Evolutionary conservation across 2,113 vertebrate genomes (phyloP).

Genomic region (Motacilla alba): DNA sequence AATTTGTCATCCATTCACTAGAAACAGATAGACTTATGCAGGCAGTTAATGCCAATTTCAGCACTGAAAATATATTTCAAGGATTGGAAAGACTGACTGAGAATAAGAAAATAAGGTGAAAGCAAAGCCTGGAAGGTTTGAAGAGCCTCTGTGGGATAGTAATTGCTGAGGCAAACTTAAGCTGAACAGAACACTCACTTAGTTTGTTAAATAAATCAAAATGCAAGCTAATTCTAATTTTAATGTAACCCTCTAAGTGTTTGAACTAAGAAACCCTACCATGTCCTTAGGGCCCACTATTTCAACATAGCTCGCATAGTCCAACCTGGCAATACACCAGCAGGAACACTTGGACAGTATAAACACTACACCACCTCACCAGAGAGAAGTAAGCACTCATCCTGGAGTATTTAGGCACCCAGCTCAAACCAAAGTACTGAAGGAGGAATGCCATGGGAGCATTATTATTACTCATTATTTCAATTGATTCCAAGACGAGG

Average conservation of each 20-base stretch:
- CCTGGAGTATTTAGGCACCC: neutral
- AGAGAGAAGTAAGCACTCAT: neutral
- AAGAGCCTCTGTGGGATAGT: constrained; percentile 6
- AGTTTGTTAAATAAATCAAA: constrained; percentile 54
- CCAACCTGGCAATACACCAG: neutral
- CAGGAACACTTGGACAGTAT: neutral
- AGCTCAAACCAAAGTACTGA: neutral
- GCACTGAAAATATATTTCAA: neutral
- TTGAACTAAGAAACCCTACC: neutral
- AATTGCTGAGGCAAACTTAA: constrained; percentile 45
- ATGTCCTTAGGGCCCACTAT: neutral
- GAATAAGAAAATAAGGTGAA: neutral
- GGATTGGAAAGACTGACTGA: neutral
- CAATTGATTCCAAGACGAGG: neutral
- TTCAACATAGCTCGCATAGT: neutral
- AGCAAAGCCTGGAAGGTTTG: constrained; percentile 4
- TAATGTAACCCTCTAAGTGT: neutral
- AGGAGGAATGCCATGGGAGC: neutral
- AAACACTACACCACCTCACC: neutral
- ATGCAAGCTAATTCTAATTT: constrained; percentile 17
- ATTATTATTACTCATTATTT: neutral
- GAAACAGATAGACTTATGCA: neutral
- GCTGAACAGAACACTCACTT: constrained; percentile 17
- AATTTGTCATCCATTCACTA: neutral
- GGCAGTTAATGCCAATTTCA: constrained; percentile 6